Evolutionary conservation across 2,797 vertebrate species (phyloP).

Genomic region (Ataeniobius toweri): DNA sequence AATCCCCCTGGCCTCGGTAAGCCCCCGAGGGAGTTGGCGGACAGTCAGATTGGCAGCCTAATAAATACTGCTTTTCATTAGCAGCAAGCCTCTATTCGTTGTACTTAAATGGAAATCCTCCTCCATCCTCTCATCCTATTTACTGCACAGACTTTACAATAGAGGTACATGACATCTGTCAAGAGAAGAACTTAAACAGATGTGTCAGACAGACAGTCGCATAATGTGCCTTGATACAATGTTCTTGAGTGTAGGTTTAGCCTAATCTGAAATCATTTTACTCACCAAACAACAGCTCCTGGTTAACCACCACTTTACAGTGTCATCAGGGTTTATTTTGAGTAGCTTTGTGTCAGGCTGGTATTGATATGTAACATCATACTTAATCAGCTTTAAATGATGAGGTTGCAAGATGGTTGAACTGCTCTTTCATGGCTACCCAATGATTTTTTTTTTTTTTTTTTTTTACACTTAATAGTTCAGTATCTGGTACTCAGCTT

Average conservation of each 20-base stretch:
- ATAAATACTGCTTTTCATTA: conserved; percentile 69
- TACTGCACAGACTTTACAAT: conserved; percentile 27
- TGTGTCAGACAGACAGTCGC: conserved; percentile 1
- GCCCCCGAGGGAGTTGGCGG: conserved; percentile 52
- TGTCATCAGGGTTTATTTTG: background rate
- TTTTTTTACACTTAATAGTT: background rate
- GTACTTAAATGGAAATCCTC: conserved; percentile 60
- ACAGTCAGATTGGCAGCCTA: conserved; percentile 59
- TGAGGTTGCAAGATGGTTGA: background rate
- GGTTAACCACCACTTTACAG: background rate
- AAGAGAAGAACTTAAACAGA: background rate
- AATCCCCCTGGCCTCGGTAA: conserved; percentile 37
- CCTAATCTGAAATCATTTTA: conserved; percentile 13
- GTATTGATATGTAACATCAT: background rate
- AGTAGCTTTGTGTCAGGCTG: background rate
- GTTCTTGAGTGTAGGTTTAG: background rate
- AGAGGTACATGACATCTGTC: conserved; percentile 22
- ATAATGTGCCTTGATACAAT: conserved; percentile 7
- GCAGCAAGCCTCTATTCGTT: conserved; percentile 48
- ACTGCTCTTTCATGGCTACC: background rate
- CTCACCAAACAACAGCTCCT: background rate
- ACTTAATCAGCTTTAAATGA: background rate
- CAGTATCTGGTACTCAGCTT: background rate
- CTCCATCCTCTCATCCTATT: conserved; percentile 43
- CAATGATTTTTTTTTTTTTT: background rate